Evolutionary conservation across 2,888 invertebrate species (phyloP), one percentile per base, ranked within the genome.

Genomic region (Taphrorychus bicolor): DNA sequence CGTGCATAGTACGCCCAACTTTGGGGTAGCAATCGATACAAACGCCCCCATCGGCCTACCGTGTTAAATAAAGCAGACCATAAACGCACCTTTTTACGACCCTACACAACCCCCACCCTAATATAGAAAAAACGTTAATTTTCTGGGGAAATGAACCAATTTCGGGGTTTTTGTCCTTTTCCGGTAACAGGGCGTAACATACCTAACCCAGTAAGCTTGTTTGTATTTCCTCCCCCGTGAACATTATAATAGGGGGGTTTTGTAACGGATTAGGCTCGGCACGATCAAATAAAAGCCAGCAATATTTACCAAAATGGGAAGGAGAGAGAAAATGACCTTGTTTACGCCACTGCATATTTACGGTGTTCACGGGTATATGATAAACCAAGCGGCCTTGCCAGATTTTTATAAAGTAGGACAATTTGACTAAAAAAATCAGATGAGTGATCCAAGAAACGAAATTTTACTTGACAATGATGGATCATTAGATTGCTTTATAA

Each of bases 61-160:
- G 32, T 7, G 32, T 32, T 32, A 32, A 32, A 32, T 32, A 32
- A 32, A 32, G 9, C 32, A 32, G 3, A 32, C 32, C 32, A 32
- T 32, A 32, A 32, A 32, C 32, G 32, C 32, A 32, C 32, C 32
- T 32, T 32, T 32, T 32, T 32, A 32, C 32, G 32, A 32, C 32
- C 32, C 32, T 11, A 9, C 32, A 9, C 32, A 32, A 32, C 16
- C 48, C 48, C 16, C 48, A 0, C 7, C n/a, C 51, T 11, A 21
- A 51, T 51, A 51, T 51, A 19, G 51, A 22, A 22, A 51, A 51
- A 17, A 21, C 51, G 22, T 51, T 51, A 51, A 51, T 51, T 51
- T 19, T 19, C 21, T 7, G 21, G 4, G 2, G 51, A 21, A 21
- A 21, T 4, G 21, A 19, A 51, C 17, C 22, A 51, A 22, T 51